Conservation (phyloP, 1,140 invertebrate species). For the Apocrypta bakeri region DNA sequence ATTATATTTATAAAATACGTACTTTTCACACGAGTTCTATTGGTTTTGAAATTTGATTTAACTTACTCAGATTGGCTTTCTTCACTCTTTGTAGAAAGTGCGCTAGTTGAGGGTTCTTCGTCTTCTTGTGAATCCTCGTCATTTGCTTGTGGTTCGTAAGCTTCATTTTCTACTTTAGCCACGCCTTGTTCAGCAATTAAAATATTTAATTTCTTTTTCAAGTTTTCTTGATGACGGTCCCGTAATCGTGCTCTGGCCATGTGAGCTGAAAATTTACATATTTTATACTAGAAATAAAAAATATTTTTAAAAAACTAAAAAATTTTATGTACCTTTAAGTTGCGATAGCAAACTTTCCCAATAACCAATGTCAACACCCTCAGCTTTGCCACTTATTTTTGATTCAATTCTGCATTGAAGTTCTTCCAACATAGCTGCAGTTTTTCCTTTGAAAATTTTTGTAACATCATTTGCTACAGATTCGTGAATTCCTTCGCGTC, state of each 20-base stretch:
- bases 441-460: conserved; percentile 95
- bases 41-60: background rate
- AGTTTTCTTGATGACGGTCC: conserved; percentile 93
- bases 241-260: conserved; percentile 94
- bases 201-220: conserved; percentile 91
- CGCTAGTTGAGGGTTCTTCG: conserved; percentile 56
- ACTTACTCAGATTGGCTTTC: conserved; percentile 65
- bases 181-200: conserved; percentile 92
- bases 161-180: conserved; percentile 67
- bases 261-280: conserved; percentile 79
- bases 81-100: conserved; percentile 59
- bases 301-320: background rate
- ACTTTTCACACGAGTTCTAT: background rate
- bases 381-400: conserved; percentile 88
- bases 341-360: conserved; percentile 97
- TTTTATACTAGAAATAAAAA: conserved; percentile 13
- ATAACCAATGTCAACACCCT: conserved; percentile 96
- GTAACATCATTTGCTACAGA: conserved; percentile 94
- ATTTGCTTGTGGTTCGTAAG: conserved; percentile 53
- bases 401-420: conserved; percentile 91
- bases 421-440: conserved; percentile 87
- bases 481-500: conserved; percentile 94
- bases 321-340: conserved; percentile 81
- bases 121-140: conserved; percentile 54
- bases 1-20: conserved; percentile 9